phyloP scores from a whole-genome alignment of 2,888 invertebrate species.

The Antheraea assamensis region DNA sequence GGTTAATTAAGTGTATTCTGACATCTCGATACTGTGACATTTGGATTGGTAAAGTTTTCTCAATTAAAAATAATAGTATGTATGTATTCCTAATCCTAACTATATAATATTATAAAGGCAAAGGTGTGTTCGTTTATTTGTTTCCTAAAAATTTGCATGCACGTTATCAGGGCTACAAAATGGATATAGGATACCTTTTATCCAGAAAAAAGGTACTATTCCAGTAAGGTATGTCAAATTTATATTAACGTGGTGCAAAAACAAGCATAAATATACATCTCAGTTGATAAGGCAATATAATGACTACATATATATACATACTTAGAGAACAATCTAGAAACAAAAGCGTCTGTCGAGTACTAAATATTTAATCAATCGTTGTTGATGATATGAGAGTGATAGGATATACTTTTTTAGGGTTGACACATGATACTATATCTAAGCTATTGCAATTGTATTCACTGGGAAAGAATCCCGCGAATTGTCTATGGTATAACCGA shows the following conservation, averaged over 20 bases:
- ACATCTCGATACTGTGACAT: slow-evolving; percentile 13
- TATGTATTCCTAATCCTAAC: too few species aligned
- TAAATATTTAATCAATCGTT: neutral
- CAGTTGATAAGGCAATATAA: neutral
- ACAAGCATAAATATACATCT: neutral
- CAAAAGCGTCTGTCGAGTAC: neutral
- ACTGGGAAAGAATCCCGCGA: neutral
- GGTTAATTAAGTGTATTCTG: slow-evolving; percentile 30
- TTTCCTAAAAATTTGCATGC: too few species aligned
- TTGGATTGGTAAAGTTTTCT: slow-evolving; percentile 35
- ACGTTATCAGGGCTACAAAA: too few species aligned
- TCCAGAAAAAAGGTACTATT: too few species aligned
- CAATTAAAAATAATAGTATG: slow-evolving; percentile 30
- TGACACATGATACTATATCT: slow-evolving; percentile 19
- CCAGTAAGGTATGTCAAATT: too few species aligned
- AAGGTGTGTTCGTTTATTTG: too few species aligned
- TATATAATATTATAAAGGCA: too few species aligned
- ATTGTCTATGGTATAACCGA: neutral
- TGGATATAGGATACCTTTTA: too few species aligned
- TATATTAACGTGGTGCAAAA: too few species aligned
- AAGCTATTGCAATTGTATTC: neutral
- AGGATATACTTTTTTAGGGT: neutral
- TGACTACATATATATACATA: neutral
- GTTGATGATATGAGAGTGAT: neutral
- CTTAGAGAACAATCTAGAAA: neutral